Evolutionary conservation across 1,140 invertebrate genomes (phyloP).

Genomic region (Drosophila pachea): DNA sequence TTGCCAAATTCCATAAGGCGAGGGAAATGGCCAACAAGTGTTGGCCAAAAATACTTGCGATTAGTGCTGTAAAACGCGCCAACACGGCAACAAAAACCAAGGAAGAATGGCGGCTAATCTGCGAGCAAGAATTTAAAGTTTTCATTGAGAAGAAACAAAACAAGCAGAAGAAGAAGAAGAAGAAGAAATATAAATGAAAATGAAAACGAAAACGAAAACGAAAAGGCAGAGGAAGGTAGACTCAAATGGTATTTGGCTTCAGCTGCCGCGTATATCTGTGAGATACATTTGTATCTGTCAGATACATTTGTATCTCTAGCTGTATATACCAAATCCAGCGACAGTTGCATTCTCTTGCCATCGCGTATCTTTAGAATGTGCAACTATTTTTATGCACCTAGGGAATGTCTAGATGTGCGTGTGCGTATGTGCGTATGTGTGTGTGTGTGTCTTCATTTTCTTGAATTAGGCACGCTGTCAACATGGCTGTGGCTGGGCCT

Average conservation of each 20-base stretch:
- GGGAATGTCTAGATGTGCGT: slow-evolving; percentile 30
- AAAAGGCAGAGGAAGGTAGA: slow-evolving; percentile 13
- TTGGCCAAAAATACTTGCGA: slow-evolving; percentile 32
- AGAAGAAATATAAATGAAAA: no score
- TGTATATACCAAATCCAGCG: slow-evolving; percentile 23
- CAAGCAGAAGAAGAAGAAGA: no score
- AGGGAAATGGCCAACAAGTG: slow-evolving; percentile 6
- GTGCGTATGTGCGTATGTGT: not conserved
- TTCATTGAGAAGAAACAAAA: not conserved
- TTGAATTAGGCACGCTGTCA: slow-evolving; percentile 48
- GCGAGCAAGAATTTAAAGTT: not conserved
- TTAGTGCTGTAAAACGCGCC: slow-evolving; percentile 30
- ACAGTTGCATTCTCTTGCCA: slow-evolving; percentile 39
- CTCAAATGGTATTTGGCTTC: slow-evolving; percentile 16
- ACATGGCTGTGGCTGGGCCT: slow-evolving; percentile 9
- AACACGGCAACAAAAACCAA: slow-evolving; percentile 2
- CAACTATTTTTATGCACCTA: slow-evolving; percentile 42
- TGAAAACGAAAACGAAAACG: not conserved
- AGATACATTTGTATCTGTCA: slow-evolving; percentile 25
- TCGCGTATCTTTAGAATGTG: slow-evolving; percentile 40
- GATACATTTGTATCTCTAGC: slow-evolving; percentile 16
- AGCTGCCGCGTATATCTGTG: slow-evolving; percentile 16
- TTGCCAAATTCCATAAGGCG: not conserved
- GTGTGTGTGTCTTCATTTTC: slow-evolving; percentile 27
- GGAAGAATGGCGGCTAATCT: no score